Percentiles rank a stretch among this genome's conserved stretches.
These are phyloP conservation scores for Cricetomys ansorgei DNA, from an alignment of 2,113 vertebrate genomes.

Conservation along the genomic window DNA sequence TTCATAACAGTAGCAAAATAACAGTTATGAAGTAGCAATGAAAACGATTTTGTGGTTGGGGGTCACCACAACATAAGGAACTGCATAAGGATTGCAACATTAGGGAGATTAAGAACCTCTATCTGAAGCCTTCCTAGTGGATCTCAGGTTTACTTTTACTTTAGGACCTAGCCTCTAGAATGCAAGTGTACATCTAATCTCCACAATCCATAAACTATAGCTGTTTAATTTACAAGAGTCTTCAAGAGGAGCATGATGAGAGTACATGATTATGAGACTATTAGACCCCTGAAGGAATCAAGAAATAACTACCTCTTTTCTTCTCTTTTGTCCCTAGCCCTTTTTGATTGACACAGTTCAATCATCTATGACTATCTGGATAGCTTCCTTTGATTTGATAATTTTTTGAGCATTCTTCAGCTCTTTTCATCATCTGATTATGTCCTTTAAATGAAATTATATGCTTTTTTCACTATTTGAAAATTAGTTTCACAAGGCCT, in stretches of 20 bases:
- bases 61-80: no score
- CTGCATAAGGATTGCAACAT: no score
- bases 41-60: no score
- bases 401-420: neutral
- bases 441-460: slow-evolving; percentile 1
- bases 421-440: neutral
- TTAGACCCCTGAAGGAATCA: neutral
- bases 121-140: neutral
- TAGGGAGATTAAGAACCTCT: no score
- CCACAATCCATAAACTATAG: neutral
- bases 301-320: neutral
- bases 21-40: no score
- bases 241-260: neutral
- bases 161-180: slow-evolving; percentile 42
- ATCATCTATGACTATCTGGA: neutral
- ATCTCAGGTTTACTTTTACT: neutral
- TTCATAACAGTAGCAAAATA: no score
- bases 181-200: neutral
- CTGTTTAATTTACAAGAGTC: neutral
- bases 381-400: slow-evolving; percentile 26
- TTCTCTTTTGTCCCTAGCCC: neutral
- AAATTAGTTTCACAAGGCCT: neutral
- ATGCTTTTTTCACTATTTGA: neutral
- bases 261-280: neutral
- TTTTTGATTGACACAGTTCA: slow-evolving; percentile 11